Base-by-base conservation (phyloP, 2,888 invertebrate species). In the Yponomeuta plumbellus region DNA sequence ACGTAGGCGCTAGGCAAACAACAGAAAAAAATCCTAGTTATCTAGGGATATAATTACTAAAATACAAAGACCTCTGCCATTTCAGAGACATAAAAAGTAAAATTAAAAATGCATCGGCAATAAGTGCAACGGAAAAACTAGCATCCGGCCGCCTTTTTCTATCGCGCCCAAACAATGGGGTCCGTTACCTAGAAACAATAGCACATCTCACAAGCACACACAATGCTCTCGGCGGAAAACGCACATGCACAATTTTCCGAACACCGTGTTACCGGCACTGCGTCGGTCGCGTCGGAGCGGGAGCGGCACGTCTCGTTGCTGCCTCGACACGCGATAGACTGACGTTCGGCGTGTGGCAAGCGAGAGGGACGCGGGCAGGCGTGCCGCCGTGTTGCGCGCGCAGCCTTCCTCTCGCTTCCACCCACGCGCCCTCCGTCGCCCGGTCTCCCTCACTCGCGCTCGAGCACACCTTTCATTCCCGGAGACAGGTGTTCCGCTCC, bases 241-340 rank as follows among this genome's bases (percentile, higher is more conserved):
- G 90, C 90, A 91, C 90, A 91, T 89, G 87, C 90, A 91, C 90
- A 91, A 90, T 90, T 91, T 89, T 89, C 90, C 90, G 89, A 89
- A 87, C 86, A 86, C 85, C 88, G 85, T 64, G 82, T 88, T 88
- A 86, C 88, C 88, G 88, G 84, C 85, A 88, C 88, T 85, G 88
- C 85, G 88, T 88, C 88, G 89, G 84, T 89, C 89, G 87, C 88
- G 84, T 82, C 79, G 78, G 74, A 85, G 83, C 86, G 84, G 81
- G 80, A 77, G 86, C 85, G 85, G 86, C 86, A 88, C 88, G 76
- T 80, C 80, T 82, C 75, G 81, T 73, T 85, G 83, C 84, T 85
- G 81, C 87, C 89, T 86, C 83, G 84, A 85, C 88, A 81, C 88
- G 88, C 89, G 88, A 86, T 83, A 89, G 88, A 90, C 90, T 89